Base-by-base conservation (phyloP, 2,113 vertebrate species). In the Leptobrachium leishanense region DNA sequence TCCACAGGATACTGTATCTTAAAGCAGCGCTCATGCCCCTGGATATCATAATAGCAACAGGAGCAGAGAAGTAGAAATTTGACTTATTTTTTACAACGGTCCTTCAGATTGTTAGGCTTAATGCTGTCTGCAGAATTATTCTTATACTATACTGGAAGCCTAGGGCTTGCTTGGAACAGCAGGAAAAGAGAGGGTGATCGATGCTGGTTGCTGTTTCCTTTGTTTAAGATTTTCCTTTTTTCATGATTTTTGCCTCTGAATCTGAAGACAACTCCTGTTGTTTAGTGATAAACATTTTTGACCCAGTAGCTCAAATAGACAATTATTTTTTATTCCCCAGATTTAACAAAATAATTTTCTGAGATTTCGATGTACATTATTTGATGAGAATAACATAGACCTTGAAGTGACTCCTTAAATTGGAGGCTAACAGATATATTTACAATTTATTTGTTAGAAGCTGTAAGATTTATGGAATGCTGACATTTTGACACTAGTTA, bases 41-140 rank as follows among this genome's bases (percentile, higher is more conserved):
- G 65, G 71, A 80, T 80, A 74, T 74, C 71, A 68, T 44, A 68
- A 80, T 74, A 80, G 66, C 78, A 80, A 64, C 78, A 74, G 71
- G 71, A 80, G 71, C 72, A 62, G 64, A 80, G 72, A 68, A 74
- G 68, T 3, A 80, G 66, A 62, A 80, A 66, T 74, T 79, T 74
- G 68, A 80, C 40, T 80, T 80, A 62, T 68, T 62, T 74, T 74
- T 53, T 74, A 74, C 72, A 74, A 74, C 62, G 78, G 78, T 67
- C 77, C 65, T 41, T 68, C 42, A 57, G 72, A 80, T 62, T 68
- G 71, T 62, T 80, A 74, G 72, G 67, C 78, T 74, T 80, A 74
- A 68, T 68, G 43, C 71, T 80, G 70, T 74, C 78, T 15, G 50
- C 57, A 43, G 71, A 80, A 68, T 80, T 74, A 42, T 39, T 55